These are phyloP conservation scores for Micrasema minimum DNA, from an alignment of 1,140 invertebrate species.

Conservation along the genomic window DNA sequence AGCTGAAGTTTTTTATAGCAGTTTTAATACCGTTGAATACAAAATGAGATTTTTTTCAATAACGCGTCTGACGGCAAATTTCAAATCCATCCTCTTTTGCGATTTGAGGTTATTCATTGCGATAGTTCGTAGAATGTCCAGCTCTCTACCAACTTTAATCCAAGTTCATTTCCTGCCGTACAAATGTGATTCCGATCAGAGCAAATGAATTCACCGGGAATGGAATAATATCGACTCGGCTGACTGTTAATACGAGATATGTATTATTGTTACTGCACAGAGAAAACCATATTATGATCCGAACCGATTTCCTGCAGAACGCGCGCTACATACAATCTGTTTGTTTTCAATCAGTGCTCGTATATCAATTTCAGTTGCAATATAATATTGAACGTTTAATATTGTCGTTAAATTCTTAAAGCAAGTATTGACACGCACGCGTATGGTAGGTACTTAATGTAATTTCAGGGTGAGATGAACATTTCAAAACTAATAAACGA, in stretches of 20 bases:
- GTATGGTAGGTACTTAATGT: no score
- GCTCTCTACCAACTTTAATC: conserved; percentile 43
- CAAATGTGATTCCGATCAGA: conserved; percentile 49
- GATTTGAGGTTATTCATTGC: conserved; percentile 24
- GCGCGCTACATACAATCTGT: background rate
- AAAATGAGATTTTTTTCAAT: conserved; percentile 31
- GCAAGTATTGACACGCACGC: background rate
- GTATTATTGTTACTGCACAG: background rate
- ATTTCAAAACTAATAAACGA: no score
- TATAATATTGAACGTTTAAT: background rate
- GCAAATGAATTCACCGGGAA: conserved; percentile 21
- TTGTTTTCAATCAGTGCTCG: conserved; percentile 15
- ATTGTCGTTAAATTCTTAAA: background rate
- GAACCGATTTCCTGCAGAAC: conserved; percentile 15
- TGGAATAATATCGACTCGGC: background rate
- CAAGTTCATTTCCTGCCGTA: conserved; percentile 47
- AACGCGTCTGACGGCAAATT: conserved; percentile 4
- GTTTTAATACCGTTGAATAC: no score
- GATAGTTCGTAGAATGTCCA: conserved; percentile 22
- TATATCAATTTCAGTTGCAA: background rate
- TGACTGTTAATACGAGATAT: background rate
- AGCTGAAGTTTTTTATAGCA: no score
- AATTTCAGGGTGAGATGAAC: no score
- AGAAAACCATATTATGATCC: conserved; percentile 13
- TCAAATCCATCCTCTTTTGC: conserved; percentile 4